phyloP scores from a whole-genome alignment of 2,888 invertebrate genomes.

The Conistra vaccinii region DNA sequence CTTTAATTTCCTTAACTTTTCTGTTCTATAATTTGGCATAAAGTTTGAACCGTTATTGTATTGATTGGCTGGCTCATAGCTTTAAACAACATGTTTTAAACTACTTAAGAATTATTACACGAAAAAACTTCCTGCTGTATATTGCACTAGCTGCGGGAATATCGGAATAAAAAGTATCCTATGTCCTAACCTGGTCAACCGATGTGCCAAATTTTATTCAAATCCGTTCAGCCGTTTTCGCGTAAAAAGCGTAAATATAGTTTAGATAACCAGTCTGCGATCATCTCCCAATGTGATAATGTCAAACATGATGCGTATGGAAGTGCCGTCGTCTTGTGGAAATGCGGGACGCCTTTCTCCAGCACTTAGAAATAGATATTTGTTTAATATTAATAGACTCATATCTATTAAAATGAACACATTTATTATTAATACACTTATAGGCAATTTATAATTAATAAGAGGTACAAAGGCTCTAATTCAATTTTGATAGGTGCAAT shows the following conservation, averaged over 20 bases:
- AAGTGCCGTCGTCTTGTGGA: background rate
- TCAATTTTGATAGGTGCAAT: constrained; percentile 19
- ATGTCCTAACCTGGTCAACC: too few relatives aligned
- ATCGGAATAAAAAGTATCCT: too few relatives aligned
- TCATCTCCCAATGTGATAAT: background rate
- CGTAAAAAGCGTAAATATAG: too few relatives aligned
- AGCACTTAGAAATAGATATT: background rate
- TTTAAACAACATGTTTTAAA: background rate
- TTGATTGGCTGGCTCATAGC: background rate
- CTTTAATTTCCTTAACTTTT: background rate
- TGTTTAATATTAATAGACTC: background rate
- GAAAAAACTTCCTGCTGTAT: background rate
- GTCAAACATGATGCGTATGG: background rate
- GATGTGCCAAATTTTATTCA: too few relatives aligned
- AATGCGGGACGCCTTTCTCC: background rate
- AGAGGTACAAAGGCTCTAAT: background rate
- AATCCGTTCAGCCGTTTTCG: too few relatives aligned
- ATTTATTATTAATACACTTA: background rate
- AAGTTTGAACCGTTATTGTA: background rate
- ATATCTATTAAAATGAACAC: background rate
- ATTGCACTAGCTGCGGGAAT: background rate
- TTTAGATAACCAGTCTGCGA: background rate
- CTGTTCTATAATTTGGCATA: background rate
- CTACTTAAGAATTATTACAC: background rate
- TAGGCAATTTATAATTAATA: background rate